Conservation (phyloP, 2,797 vertebrate genomes). For the Champsocephalus esox region DNA sequence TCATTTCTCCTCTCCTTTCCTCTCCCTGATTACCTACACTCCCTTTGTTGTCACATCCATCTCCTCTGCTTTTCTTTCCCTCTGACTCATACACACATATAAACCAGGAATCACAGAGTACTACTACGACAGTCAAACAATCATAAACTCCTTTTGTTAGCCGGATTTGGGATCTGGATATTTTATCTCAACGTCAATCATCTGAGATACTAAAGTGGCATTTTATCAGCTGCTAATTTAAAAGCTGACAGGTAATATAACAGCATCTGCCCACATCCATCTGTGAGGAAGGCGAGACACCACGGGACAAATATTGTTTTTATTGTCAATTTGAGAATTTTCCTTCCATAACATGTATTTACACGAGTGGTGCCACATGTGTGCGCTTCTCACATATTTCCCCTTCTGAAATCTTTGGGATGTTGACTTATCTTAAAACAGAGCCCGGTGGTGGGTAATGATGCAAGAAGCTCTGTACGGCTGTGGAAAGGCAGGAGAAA, state of each 20-base stretch:
- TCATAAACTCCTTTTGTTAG: not conserved
- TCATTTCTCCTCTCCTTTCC: slow-evolving; percentile 55
- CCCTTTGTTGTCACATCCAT: slow-evolving; percentile 55
- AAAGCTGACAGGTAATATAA: not conserved
- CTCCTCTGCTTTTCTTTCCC: slow-evolving; percentile 34
- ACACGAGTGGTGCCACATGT: not conserved
- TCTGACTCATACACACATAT: slow-evolving; percentile 2
- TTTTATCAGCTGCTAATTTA: not conserved
- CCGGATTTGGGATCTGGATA: not conserved
- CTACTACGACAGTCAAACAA: not conserved
- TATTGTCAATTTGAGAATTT: no score
- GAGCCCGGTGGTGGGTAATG: not conserved
- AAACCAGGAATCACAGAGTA: not conserved
- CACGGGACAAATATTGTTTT: no score
- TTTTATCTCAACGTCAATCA: not conserved
- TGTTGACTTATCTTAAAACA: not conserved
- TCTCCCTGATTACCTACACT: slow-evolving; percentile 45
- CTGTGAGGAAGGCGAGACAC: no score
- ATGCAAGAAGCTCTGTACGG: not conserved
- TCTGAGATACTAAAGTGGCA: not conserved
- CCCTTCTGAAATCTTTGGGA: not conserved
- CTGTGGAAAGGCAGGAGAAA: not conserved
- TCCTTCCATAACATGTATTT: no score
- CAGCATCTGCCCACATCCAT: not conserved
- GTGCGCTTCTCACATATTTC: not conserved